Conservation (phyloP, 2,888 invertebrate species). For the Aphidoletes aphidimyza region DNA sequence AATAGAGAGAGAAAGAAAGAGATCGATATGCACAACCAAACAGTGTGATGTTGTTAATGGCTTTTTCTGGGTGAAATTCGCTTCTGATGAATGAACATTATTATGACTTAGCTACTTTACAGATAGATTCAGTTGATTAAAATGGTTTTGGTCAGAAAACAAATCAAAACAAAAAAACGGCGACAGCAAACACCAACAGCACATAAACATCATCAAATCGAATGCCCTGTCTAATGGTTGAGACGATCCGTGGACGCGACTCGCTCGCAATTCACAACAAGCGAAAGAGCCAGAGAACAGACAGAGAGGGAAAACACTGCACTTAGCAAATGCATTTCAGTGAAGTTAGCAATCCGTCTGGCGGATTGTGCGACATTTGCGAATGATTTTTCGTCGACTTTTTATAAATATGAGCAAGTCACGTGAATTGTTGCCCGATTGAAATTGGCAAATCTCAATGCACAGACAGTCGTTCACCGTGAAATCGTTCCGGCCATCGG, state of each 20-base stretch:
- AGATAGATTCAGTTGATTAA: slow-evolving; percentile 26
- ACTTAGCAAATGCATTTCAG: too few relatives aligned
- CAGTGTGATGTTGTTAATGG: slow-evolving; percentile 49
- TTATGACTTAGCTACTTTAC: slow-evolving; percentile 44
- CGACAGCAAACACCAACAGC: too few relatives aligned
- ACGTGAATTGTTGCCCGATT: background rate
- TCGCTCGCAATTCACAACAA: background rate
- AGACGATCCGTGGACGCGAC: background rate
- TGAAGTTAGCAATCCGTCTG: background rate
- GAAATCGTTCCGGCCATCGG: background rate
- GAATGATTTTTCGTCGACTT: background rate
- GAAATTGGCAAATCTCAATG: too few relatives aligned
- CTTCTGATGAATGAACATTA: slow-evolving; percentile 42
- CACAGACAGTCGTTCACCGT: background rate
- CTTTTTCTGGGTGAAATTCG: slow-evolving; percentile 48
- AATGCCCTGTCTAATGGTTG: too few relatives aligned
- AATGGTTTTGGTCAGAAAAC: background rate
- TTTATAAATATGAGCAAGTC: background rate
- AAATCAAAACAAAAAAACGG: background rate
- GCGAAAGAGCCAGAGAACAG: background rate
- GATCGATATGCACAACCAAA: background rate
- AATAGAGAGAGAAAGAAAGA: too few relatives aligned
- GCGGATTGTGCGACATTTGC: background rate
- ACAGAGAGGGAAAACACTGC: background rate
- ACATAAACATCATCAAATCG: too few relatives aligned